phyloP scores from a whole-genome alignment of 2,113 vertebrate genomes.

The Sporophila hypoxantha region DNA sequence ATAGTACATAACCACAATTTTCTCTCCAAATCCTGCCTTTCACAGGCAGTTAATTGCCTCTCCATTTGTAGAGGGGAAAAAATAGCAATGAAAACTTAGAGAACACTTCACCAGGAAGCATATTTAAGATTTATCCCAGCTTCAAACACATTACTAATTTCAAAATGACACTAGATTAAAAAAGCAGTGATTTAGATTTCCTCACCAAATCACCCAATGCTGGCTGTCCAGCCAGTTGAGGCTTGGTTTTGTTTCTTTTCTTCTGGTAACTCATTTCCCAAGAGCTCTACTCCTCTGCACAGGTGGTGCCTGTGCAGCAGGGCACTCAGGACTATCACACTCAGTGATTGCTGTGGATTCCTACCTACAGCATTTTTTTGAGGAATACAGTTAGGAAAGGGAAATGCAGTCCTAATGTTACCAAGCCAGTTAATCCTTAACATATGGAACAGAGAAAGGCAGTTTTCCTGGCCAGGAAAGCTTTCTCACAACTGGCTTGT shows the following conservation, averaged over 20 bases:
- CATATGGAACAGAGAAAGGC: background rate
- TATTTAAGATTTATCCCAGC: background rate
- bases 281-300: background rate
- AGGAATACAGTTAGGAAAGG: background rate
- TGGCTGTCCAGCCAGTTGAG: background rate
- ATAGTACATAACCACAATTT: background rate
- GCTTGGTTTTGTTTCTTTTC: background rate
- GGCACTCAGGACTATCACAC: no score
- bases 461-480: background rate
- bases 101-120: background rate
- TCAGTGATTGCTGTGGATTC: background rate
- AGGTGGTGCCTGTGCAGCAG: background rate
- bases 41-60: background rate
- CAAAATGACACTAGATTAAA: background rate
- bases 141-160: background rate
- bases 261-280: background rate
- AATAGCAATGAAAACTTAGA: background rate
- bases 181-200: background rate
- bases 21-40: background rate
- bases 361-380: background rate
- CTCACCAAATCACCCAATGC: background rate
- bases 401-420: background rate
- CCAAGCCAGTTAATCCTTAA: background rate
- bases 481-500: background rate
- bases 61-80: background rate